phyloP scores from a whole-genome alignment of 2,888 invertebrate species.

The Noctua fimbriata region DNA sequence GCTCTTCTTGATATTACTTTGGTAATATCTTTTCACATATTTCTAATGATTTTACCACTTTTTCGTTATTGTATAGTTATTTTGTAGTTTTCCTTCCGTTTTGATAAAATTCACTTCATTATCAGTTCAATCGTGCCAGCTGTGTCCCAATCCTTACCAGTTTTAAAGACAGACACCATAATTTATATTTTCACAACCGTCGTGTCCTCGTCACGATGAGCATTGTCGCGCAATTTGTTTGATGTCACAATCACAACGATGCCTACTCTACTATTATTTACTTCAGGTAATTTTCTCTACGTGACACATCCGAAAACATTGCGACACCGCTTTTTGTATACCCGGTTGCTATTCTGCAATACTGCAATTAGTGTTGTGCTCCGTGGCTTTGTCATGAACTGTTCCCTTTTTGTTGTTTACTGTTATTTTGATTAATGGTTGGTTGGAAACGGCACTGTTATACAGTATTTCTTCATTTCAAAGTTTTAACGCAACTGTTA shows the following conservation, averaged over 20 bases:
- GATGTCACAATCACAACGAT: constrained; percentile 74
- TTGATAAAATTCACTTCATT: background rate
- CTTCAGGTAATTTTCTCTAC: constrained; percentile 71
- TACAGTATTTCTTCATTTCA: constrained; percentile 31
- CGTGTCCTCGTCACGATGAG: constrained; percentile 57
- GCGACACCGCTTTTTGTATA: constrained; percentile 63
- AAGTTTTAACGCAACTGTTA: constrained; percentile 9
- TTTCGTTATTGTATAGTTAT: background rate
- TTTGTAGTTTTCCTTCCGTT: background rate
- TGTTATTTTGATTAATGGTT: constrained; percentile 49
- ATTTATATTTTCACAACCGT: constrained; percentile 66
- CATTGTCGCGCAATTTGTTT: constrained; percentile 68
- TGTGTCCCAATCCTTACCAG: background rate
- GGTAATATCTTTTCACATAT: background rate
- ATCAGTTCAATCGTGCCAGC: background rate
- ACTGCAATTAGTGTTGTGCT: constrained; percentile 55
- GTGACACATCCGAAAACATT: constrained; percentile 76
- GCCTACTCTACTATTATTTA: constrained; percentile 67
- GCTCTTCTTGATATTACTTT: background rate
- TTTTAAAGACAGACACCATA: constrained; percentile 20
- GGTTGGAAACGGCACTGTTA: background rate
- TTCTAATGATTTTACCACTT: background rate
- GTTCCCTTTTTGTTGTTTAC: constrained; percentile 36
- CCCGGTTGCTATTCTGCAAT: constrained; percentile 48
- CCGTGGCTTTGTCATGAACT: constrained; percentile 41